Conservation (phyloP, 2,888 invertebrate species). For the Microctonus brassicae region DNA sequence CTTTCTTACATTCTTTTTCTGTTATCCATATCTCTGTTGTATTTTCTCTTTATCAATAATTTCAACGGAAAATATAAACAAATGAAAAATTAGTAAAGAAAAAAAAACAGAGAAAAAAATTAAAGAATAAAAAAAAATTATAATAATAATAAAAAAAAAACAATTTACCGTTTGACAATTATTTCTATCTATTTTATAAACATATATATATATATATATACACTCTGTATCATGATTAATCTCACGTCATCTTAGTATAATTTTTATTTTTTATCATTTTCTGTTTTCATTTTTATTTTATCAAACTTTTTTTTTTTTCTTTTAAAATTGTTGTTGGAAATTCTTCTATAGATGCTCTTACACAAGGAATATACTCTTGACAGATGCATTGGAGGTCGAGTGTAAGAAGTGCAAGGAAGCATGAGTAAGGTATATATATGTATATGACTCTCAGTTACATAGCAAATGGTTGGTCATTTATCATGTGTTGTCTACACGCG, state of each 20-base stretch:
- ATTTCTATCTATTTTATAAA: background rate
- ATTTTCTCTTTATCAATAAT: background rate
- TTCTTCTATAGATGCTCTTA: background rate
- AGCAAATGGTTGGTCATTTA: conserved; percentile 45
- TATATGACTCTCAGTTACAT: conserved; percentile 37
- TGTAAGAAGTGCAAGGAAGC: conserved; percentile 8
- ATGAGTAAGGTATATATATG: background rate
- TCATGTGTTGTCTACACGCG: conserved; percentile 49
- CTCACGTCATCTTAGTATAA: background rate
- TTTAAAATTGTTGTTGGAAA: background rate
- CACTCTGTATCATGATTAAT: background rate
- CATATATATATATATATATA: background rate
- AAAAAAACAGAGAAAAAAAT: background rate
- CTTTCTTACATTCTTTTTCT: no score
- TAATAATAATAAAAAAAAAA: background rate
- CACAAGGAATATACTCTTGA: conserved; percentile 5
- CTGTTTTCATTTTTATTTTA: background rate
- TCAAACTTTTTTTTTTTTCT: conserved; percentile 1
- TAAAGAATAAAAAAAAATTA: background rate
- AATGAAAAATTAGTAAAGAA: no score
- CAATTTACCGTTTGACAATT: conserved; percentile 2
- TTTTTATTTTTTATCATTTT: background rate
- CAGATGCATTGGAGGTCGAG: conserved; percentile 15
- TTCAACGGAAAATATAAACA: background rate
- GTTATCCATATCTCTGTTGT: no score